Base-by-base conservation (phyloP, 2,797 vertebrate genomes). In the Margarornis squamiger region DNA sequence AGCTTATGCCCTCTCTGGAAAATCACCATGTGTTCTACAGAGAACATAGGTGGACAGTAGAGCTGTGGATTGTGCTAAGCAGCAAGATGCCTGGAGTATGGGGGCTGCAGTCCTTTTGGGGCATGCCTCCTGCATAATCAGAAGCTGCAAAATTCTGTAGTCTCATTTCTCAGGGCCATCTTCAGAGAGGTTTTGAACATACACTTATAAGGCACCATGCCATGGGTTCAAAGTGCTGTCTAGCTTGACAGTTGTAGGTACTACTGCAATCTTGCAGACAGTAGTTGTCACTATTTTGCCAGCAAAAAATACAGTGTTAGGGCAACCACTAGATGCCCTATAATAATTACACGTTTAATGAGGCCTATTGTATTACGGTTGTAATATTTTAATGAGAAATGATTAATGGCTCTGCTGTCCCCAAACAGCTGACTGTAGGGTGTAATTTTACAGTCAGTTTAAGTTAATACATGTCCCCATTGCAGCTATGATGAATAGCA, bases 61-160 rank as follows among this genome's bases (percentile, higher is more conserved):
- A 48, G 14, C 43, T 54, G 15, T 61, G 26, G 30, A 34, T 32
- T 26, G 21, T 39, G 15, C 22, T 57, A 34, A 92, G 34, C 45
- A 86, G 19, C 19, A 57, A 79, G 16, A 30, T 52, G 2, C 12
- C 30, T 29, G 29, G 20, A 45, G n/a, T 11, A 24, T 0, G 0
- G 17, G 10, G 24, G 1, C 5, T 51, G 23, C 22, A 23, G 29
- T 29, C 29, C 14, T 61, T 75, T 29, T 32, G 14, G 29, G 10
- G 2, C 15, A 45, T 1, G 2, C 26, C 5, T 72, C 9, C 20
- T 39, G 19, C 0, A 3, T 52, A 30, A 61, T 32, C 54, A 51
- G 51, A 89, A 79, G 24, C 36, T 61, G 46, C 10, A 16, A 22
- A 92, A 68, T 58, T 7, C 20, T 57, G 10, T 52, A 49, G 27